Evolutionary conservation across 2,113 vertebrate species (phyloP), one percentile per base, ranked within the genome.

Genomic region (Rattus rattus): DNA sequence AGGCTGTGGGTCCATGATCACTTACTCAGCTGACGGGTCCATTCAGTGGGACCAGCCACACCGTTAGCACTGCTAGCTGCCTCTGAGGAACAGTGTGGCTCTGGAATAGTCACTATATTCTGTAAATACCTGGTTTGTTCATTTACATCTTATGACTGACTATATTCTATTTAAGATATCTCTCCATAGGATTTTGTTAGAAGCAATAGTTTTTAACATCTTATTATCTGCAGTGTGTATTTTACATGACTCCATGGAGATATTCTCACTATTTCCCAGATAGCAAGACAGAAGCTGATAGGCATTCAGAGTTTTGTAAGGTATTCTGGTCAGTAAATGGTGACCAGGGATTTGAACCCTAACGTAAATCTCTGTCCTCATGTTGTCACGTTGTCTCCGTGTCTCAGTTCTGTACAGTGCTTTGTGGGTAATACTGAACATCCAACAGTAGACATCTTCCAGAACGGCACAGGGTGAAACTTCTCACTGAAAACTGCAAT

Each of bases 191-290:
- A 54, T 54, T 54, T 54, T 54, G 52, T 54, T 54, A 54, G 52
- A 54, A 54, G 52, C 52, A 54, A 11, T 87, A 79, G 87, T 61
- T n/a, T 94, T 70, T 72, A 77, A 73, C 93, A 39, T 67, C 43
- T 94, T 96, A 91, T 61, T 96, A 83, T 30, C 61, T 92, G 24
- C 24, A 16, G 43, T 92, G 54, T 95, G 72, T 95, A 69, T 94
- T 96, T 95, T 96, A 91, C 4, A 72, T 89, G 93, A 80, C 36
- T 36, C 22, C 49, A 39, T 96, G 75, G 93, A 93, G 22, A 88
- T 97, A 93, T 59, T 83, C 70, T 93, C 28, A 63, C n/a, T 94
- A 54, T 63, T 96, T 90, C 79, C 36, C 47, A 67, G 36, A 59
- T 70, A 52, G 92, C 20, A 94, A 92, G 52, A 92, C 16, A 83